These are phyloP conservation scores for Panthera leo DNA, from an alignment of 2,113 vertebrate species.

Conservation along the genomic window DNA sequence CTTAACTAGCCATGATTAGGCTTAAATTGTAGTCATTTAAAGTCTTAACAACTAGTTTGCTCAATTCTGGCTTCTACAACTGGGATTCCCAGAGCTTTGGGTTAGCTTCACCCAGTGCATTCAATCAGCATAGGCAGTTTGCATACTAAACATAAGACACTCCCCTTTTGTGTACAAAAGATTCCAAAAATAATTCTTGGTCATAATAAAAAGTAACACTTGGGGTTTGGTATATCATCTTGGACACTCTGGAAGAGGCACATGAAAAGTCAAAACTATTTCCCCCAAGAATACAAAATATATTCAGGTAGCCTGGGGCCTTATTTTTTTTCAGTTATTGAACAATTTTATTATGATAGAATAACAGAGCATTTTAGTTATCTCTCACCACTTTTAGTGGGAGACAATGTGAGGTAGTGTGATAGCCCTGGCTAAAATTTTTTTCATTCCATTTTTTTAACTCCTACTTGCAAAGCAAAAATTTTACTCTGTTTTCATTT, in stretches of 20 bases:
- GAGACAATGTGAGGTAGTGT: not conserved
- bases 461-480: not conserved
- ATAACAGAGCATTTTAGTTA: not conserved
- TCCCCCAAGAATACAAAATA: not conserved
- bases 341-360: not conserved
- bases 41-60: not conserved
- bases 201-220: not conserved
- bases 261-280: not conserved
- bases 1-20: not conserved
- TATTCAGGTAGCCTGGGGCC: not conserved
- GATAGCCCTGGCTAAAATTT: not conserved
- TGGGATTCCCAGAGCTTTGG: not conserved
- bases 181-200: not conserved
- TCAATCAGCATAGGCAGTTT: not conserved
- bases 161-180: not conserved
- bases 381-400: not conserved
- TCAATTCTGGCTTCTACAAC: not conserved
- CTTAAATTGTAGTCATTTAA: not conserved
- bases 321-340: not conserved
- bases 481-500: not conserved
- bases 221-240: not conserved
- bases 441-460: not conserved
- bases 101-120: not conserved
- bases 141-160: not conserved
- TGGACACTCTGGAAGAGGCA: not conserved